Evolutionary conservation across 2,113 vertebrate genomes (phyloP), one percentile per base, ranked within the genome.

Genomic region (Chelonoidis abingdonii): DNA sequence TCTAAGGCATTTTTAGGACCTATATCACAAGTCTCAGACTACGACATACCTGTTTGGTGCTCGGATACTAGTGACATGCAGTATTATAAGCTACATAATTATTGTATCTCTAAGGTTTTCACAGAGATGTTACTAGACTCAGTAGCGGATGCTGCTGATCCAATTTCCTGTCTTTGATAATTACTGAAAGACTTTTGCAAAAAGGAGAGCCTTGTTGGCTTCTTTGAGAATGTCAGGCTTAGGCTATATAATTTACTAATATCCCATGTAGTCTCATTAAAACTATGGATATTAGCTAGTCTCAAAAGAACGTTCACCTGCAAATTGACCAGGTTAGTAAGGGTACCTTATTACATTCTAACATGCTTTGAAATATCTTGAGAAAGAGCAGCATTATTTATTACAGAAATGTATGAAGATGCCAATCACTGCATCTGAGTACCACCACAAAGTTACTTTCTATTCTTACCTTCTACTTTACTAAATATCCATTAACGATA

Each of bases 141-240:
- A 22, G 9, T 1, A n/a, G 38, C 17, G 25, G 41, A 62, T 1
- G 0, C 1, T 2, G 59, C 75, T 25, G 44, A 50, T 21, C 53
- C 57, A 31, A 1, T 21, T 1, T 17, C 13, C 17, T 35, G 35
- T n/a, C n/a, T 76, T 41, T n/a, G 16, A 19, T 76, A n/a, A 82
- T 27, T 10, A 80, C 54, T 12, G 4, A 3, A n/a, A 89, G n/a
- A 5, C 82, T 24, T 86, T 84, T 80, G 72, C 50, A 9, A 53
- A 0, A 13, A 10, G 53, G 44, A 14, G 52, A 88, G 22, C 2
- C 88, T 8, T 79, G 47, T 19, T 78, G 25, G 31, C 59, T 65
- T 81, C 62, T 65, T 65, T n/a, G 62, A 69, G 17, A 69, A n/a
- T 2, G 4, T 69, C 62, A 69, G 62, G 16, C 62, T n/a, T n/a